Conservation (phyloP, 1,140 invertebrate species). For the Drosophila takahashii region DNA sequence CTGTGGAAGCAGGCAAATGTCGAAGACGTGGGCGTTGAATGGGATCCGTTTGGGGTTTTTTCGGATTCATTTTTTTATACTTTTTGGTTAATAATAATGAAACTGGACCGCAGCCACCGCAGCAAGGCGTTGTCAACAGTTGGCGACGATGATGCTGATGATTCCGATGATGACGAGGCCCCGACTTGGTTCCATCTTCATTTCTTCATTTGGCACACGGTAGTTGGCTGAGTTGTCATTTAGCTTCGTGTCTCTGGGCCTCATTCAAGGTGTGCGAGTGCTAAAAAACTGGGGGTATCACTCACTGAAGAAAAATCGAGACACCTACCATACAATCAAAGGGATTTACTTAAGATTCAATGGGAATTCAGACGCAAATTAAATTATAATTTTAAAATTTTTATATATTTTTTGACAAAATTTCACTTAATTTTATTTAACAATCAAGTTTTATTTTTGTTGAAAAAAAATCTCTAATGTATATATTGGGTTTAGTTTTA, state of each 20-base stretch:
- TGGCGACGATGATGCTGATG: constrained; percentile 42
- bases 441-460: too few species aligned
- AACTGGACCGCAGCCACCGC: constrained; percentile 73
- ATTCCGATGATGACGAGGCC: constrained; percentile 37
- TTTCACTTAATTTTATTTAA: too few species aligned
- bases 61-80: constrained; percentile 8
- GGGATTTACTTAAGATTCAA: too few species aligned
- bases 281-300: neutral
- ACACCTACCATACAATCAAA: too few species aligned
- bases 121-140: constrained; percentile 68
- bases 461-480: too few species aligned
- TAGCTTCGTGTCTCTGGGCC: constrained; percentile 13
- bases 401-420: too few species aligned
- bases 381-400: too few species aligned
- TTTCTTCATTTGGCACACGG: constrained; percentile 49
- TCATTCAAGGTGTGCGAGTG: constrained; percentile 37
- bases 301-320: constrained; percentile 23
- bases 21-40: constrained; percentile 62
- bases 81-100: constrained; percentile 50
- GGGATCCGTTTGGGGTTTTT: constrained; percentile 38
- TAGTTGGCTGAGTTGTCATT: constrained; percentile 57
- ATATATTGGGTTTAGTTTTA: too few species aligned
- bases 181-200: constrained; percentile 26
- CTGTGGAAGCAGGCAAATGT: constrained; percentile 49
- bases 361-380: too few species aligned